phyloP scores from a whole-genome alignment of 2,888 invertebrate species.

The Ichneumon xanthorius region DNA sequence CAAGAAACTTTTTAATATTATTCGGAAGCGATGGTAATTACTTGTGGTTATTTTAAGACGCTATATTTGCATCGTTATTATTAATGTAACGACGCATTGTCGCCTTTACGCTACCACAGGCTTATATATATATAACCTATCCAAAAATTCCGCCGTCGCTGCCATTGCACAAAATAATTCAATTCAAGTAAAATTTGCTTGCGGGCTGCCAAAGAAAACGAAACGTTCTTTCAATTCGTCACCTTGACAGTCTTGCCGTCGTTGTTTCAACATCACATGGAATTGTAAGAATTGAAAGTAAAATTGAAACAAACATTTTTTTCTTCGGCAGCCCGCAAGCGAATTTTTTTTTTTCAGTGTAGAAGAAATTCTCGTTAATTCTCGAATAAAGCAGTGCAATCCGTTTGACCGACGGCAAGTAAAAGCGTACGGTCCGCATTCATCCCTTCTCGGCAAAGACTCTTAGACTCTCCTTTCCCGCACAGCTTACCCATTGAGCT shows the following conservation, averaged over 20 bases:
- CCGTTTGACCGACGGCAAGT: neutral
- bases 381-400: neutral
- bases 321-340: too few species aligned
- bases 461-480: neutral
- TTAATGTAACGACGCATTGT: neutral
- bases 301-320: too few species aligned
- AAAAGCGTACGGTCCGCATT: neutral
- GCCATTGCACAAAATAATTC: neutral
- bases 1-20: constrained; percentile 41
- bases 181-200: too few species aligned
- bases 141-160: neutral
- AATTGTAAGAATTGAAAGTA: too few species aligned
- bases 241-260: too few species aligned
- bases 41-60: constrained; percentile 7
- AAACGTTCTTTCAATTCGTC: too few species aligned
- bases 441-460: neutral
- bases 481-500: neutral
- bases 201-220: too few species aligned
- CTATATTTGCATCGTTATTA: neutral
- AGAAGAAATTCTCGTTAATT: neutral
- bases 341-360: too few species aligned
- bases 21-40: constrained; percentile 32
- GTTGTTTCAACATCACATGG: too few species aligned
- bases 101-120: neutral
- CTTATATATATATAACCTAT: neutral